phyloP scores from a whole-genome alignment of 2,888 invertebrate species.

The Nysson spinosus region DNA sequence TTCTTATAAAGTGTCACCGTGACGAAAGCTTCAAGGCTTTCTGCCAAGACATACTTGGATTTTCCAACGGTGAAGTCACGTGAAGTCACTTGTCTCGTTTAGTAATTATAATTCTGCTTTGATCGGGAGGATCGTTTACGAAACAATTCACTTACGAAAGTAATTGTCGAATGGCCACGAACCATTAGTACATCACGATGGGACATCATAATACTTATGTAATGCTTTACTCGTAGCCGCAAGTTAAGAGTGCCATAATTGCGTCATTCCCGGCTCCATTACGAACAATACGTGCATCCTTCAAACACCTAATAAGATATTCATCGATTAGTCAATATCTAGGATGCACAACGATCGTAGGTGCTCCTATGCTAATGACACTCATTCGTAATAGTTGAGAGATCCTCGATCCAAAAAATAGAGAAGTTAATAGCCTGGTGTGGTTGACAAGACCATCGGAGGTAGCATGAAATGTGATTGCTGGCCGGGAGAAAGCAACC shows the following conservation, averaged over 20 bases:
- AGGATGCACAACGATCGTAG: constrained; percentile 12
- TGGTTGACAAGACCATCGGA: constrained; percentile 31
- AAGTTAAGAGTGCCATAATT: constrained; percentile 31
- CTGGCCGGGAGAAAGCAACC: constrained; percentile 41
- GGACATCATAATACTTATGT: constrained; percentile 17
- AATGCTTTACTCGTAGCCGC: constrained; percentile 18
- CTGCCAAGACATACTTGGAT: no score
- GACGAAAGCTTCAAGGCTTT: no score
- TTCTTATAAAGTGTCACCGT: no score
- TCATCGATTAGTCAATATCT: constrained; percentile 45
- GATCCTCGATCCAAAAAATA: constrained; percentile 5
- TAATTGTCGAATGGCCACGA: constrained; percentile 1
- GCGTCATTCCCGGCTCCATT: constrained; percentile 11
- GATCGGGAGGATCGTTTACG: not conserved
- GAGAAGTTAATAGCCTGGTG: constrained; percentile 12
- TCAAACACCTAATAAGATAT: constrained; percentile 6
- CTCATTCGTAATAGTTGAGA: constrained; percentile 23
- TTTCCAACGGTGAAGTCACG: not conserved
- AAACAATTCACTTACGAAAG: constrained; percentile 7
- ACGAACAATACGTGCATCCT: constrained; percentile 7
- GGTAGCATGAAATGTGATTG: constrained; percentile 23
- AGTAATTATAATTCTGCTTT: constrained; percentile 3
- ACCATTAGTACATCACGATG: not conserved
- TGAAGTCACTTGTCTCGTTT: not conserved
- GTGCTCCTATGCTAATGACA: constrained; percentile 41